Evolutionary conservation across 2,797 vertebrate species (phyloP).

Genomic region (Cetoscarus ocellatus): DNA sequence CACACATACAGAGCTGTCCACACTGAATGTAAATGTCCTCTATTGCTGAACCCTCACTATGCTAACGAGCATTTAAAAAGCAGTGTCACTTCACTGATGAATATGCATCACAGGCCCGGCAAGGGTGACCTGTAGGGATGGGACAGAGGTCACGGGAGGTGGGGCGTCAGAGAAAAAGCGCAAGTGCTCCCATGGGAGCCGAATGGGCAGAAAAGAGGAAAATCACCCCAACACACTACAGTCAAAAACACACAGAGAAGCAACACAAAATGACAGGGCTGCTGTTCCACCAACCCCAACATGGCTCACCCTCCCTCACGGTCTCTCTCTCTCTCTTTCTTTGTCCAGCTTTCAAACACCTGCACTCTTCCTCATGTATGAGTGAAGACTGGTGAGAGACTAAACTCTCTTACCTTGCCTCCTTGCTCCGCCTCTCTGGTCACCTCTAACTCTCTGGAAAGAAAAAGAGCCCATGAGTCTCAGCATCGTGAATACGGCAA

Average conservation of each 20-base stretch:
- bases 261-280: slow-evolving; percentile 36
- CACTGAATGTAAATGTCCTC: slow-evolving; percentile 79
- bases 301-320: slow-evolving; percentile 26
- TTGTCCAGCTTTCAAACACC: slow-evolving; percentile 53
- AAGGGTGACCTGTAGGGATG: slow-evolving; percentile 73
- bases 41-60: slow-evolving; percentile 81
- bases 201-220: slow-evolving; percentile 62
- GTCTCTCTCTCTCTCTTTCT: slow-evolving; percentile 32
- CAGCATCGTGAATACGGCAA: slow-evolving; percentile 26
- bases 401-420: slow-evolving; percentile 34
- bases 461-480: slow-evolving; percentile 49
- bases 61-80: slow-evolving; percentile 82
- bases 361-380: slow-evolving; percentile 50
- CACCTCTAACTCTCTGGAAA: slow-evolving; percentile 14
- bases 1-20: slow-evolving; percentile 42
- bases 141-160: slow-evolving; percentile 68
- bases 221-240: slow-evolving; percentile 32
- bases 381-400: slow-evolving; percentile 31
- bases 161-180: slow-evolving; percentile 49
- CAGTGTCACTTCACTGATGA: slow-evolving; percentile 78
- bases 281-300: slow-evolving; percentile 34
- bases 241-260: slow-evolving; percentile 1
- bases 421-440: slow-evolving; percentile 40
- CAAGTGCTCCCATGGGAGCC: slow-evolving; percentile 65
- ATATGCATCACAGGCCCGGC: slow-evolving; percentile 77